Percentiles rank a stretch among this genome's conserved stretches.
phyloP scores from a whole-genome alignment of 2,797 vertebrate species.

The Sarcophilus harrisii region DNA sequence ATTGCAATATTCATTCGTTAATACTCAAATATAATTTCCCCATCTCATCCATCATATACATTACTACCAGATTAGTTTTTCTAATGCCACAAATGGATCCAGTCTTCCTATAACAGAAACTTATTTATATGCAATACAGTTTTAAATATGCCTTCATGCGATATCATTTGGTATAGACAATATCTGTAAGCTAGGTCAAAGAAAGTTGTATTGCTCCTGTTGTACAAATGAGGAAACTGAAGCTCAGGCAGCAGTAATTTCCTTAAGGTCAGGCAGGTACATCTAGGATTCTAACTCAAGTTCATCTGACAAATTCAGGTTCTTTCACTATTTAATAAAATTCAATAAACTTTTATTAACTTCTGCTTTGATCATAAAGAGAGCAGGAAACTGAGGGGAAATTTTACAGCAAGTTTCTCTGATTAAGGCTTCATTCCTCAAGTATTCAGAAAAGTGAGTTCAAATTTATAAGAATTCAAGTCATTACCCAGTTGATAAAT shows the following conservation, averaged over 20 bases:
- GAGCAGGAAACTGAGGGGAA: neutral
- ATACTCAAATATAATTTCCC: neutral
- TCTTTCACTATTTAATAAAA: neutral
- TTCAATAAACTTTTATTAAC: neutral
- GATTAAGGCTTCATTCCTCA: neutral
- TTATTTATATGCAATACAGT: neutral
- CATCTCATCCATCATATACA: neutral
- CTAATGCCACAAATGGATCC: neutral
- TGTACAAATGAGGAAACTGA: neutral
- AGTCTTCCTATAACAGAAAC: neutral
- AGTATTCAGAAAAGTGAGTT: neutral
- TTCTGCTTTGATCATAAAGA: neutral
- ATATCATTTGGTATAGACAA: neutral
- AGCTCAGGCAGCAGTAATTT: neutral
- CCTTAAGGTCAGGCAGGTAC: neutral
- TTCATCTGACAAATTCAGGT: neutral
- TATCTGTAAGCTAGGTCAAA: neutral
- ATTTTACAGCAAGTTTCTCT: neutral
- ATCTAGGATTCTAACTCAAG: neutral
- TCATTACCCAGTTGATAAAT: neutral
- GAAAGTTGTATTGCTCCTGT: neutral
- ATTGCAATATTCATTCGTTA: neutral
- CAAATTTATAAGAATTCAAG: neutral
- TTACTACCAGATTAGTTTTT: neutral
- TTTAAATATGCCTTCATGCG: neutral